Evolutionary conservation across 2,113 vertebrate species (phyloP).

Genomic region (Anolis sagrei): DNA sequence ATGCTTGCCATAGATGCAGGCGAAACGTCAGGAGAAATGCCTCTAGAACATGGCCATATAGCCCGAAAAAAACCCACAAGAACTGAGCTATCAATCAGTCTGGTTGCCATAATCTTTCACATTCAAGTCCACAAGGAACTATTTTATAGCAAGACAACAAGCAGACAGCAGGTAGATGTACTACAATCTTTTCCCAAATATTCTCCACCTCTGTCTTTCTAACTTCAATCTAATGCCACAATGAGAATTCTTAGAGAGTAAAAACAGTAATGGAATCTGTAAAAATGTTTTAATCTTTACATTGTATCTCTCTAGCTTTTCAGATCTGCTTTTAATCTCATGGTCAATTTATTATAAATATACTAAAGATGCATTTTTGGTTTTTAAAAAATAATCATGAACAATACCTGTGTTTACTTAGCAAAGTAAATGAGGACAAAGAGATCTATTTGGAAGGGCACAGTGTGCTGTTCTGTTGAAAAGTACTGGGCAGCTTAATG

Average conservation of each 20-base stretch:
- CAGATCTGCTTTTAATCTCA: constrained; percentile 23
- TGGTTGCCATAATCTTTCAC: too few species aligned
- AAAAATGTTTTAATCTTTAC: neutral
- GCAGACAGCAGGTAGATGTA: neutral
- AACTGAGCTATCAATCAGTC: too few species aligned
- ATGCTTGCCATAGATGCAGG: too few species aligned
- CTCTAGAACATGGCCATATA: too few species aligned
- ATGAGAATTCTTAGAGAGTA: neutral
- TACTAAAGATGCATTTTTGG: neutral
- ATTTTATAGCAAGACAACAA: too few species aligned
- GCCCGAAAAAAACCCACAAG: too few species aligned
- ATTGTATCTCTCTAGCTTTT: neutral
- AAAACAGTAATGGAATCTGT: neutral
- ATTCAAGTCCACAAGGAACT: neutral
- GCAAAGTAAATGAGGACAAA: neutral
- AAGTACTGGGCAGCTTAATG: neutral
- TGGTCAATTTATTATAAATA: neutral
- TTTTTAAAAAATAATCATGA: neutral
- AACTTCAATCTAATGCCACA: neutral
- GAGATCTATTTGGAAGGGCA: neutral
- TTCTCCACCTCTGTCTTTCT: neutral
- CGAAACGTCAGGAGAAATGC: too few species aligned
- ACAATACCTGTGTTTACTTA: constrained; percentile 23
- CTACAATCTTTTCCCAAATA: neutral
- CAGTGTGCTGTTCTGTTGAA: neutral